A percentile compares a stretch with the other conserved stretches of the same genome.
Evolutionary conservation across 2,797 vertebrate species (phyloP).

Genomic region (Prionace glauca): DNA sequence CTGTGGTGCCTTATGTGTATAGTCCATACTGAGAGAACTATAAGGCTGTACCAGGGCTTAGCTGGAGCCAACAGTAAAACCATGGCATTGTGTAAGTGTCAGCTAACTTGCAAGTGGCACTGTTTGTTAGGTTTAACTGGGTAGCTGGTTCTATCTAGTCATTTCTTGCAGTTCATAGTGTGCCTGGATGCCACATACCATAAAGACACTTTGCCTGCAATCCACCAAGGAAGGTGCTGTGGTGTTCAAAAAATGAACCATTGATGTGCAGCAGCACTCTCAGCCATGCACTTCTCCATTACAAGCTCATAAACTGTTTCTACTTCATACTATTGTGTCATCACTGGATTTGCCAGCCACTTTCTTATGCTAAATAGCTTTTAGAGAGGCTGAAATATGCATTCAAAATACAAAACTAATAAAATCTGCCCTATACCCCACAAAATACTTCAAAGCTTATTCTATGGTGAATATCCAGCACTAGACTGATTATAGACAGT

Average conservation of each 20-base stretch:
- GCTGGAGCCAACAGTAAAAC: background rate
- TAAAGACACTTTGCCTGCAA: background rate
- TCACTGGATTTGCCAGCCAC: background rate
- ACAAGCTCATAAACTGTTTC: background rate
- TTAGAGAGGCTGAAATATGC: background rate
- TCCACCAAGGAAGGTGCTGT: background rate
- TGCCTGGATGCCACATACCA: background rate
- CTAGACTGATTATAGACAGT: background rate
- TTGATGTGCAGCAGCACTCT: background rate
- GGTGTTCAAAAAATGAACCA: background rate
- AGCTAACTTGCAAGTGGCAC: background rate
- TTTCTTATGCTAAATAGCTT: background rate
- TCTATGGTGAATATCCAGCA: background rate
- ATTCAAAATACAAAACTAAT: background rate
- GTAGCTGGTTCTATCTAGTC: background rate
- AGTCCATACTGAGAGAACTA: background rate
- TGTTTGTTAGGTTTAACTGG: background rate
- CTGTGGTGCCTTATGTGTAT: background rate
- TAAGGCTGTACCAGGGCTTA: background rate
- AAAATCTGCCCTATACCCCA: background rate
- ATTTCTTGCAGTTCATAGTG: background rate
- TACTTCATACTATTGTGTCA: background rate
- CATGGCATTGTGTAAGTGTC: background rate
- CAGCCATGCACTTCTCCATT: background rate
- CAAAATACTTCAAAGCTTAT: background rate